phyloP scores from a whole-genome alignment of 2,113 vertebrate species.

The Phasianus colchicus region DNA sequence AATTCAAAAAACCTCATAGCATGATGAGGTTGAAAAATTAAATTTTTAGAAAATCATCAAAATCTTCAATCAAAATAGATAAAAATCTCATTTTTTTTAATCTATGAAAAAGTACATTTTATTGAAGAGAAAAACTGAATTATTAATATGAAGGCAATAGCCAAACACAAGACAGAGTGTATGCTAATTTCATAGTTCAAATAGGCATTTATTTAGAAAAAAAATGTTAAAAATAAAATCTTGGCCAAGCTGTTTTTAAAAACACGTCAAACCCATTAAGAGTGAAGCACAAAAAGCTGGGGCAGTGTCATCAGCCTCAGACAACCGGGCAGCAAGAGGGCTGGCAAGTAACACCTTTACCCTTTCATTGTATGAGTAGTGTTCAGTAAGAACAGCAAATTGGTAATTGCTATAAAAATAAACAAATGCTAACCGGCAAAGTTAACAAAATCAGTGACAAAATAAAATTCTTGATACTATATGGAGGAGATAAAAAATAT shows the following conservation, averaged over 20 bases:
- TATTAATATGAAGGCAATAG: constrained; percentile 49
- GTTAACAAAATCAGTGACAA: neutral
- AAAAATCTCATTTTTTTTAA: constrained; percentile 33
- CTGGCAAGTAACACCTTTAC: neutral
- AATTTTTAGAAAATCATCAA: neutral
- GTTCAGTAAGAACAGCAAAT: neutral
- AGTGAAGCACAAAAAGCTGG: neutral
- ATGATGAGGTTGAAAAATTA: neutral
- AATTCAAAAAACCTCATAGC: constrained; percentile 29
- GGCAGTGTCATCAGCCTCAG: neutral
- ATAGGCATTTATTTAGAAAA: constrained; percentile 46
- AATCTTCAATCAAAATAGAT: constrained; percentile 57
- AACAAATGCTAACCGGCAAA: neutral
- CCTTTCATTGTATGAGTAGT: rapidly evolving
- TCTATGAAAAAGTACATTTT: constrained; percentile 25
- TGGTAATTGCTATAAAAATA: neutral
- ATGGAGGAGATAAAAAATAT: neutral
- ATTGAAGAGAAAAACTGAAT: constrained; percentile 54
- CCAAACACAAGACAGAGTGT: constrained; percentile 33
- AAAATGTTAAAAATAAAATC: neutral
- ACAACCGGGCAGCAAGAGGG: neutral
- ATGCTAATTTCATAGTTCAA: constrained; percentile 62
- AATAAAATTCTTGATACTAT: neutral
- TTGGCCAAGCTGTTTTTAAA: constrained; percentile 38
- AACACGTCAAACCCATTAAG: neutral